Evolutionary conservation across 2,113 vertebrate species (phyloP).

Genomic region (Macrotis lagotis): DNA sequence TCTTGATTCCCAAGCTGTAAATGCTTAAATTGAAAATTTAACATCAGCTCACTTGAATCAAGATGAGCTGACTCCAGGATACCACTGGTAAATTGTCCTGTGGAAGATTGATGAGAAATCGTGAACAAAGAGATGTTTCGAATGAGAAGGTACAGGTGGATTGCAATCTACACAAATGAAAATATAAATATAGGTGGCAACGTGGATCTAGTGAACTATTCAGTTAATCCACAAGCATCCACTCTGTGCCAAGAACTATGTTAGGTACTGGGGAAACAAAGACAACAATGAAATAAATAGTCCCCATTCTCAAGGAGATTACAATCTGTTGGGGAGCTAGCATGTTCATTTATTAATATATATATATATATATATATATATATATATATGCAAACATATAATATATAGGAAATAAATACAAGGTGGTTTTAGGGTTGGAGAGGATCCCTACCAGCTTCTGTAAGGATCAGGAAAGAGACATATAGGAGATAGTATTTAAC

Average conservation of each 20-base stretch:
- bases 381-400: too few species aligned
- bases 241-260: not conserved
- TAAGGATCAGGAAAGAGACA: not conserved
- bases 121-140: not conserved
- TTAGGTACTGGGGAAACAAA: not conserved
- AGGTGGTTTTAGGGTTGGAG: not conserved
- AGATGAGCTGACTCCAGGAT: not conserved
- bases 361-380: too few species aligned
- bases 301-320: not conserved
- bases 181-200: not conserved
- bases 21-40: not conserved
- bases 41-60: not conserved
- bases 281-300: not conserved
- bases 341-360: too few species aligned
- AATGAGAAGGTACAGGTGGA: not conserved
- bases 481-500: not conserved
- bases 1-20: not conserved
- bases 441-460: not conserved
- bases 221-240: not conserved
- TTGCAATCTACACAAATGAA: not conserved
- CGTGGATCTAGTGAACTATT: not conserved
- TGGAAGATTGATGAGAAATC: not conserved
- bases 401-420: not conserved
- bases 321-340: not conserved
- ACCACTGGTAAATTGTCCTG: not conserved